Base-by-base conservation (phyloP, 2,888 invertebrate genomes). In the Arrhopalites spinosus region DNA sequence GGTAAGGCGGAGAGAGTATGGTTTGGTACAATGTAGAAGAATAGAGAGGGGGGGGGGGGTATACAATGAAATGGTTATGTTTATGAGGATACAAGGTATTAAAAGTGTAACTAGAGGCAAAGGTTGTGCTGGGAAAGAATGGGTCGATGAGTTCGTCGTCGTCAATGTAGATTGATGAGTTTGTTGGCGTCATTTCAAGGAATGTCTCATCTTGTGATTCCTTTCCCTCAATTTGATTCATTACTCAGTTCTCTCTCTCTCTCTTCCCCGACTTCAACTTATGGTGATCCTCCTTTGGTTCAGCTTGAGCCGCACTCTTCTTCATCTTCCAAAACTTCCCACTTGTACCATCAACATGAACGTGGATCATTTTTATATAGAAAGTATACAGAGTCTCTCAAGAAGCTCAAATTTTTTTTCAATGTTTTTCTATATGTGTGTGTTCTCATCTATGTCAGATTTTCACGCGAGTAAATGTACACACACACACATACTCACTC, bases 121-220 rank as follows among this genome's bases (percentile, higher is more conserved):
- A 66, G 64, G 64, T 64, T 66, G 43, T 66, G 45, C 23, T 23
- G 67, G 68, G 59, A 29, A 59, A 67, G 69, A 69, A 69, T 59
- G 74, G 69, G 53, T 74, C 56, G 50, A 50, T 47, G 68, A 30
- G 63, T 63, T 63, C 43, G 47, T 63, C 63, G 64, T 36, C 43
- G 72, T 72, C 63, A 63, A 72, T 82, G 79, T 80, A 82, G 81
- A 81, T 81, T 81, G 81, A 81, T 82, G 82, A 81, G 81, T 80
- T 81, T 81, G 81, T 81, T 81, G 81, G 81, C 81, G 80, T 80
- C 79, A 76, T 79, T 78, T 81, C 81, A 82, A 81, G 79, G 81
- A 82, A 82, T 80, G 79, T 74, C 78, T 80, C 79, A 80, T 79
- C 80, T 78, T 78, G 76, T 78, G 81, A 81, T 81, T 80, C 64